Percentiles rank a stretch among this genome's conserved stretches.
Conservation (phyloP, 2,113 vertebrate genomes). For the Thymallus thymallus region DNA sequence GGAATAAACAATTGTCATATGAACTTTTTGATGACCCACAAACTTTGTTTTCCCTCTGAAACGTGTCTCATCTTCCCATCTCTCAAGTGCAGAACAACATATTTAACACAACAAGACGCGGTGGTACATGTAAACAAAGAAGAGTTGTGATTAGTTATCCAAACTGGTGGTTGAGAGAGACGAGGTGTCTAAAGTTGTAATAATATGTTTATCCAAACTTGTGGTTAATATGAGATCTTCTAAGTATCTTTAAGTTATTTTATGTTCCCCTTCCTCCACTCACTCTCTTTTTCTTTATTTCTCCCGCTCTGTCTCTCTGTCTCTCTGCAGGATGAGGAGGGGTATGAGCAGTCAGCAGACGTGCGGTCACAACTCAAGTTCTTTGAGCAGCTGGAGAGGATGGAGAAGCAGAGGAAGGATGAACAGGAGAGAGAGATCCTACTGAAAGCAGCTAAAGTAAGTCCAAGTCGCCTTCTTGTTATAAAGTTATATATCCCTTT, state of each 20-base stretch:
- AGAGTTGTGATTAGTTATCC: conserved; percentile 32
- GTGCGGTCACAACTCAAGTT: conserved; percentile 84
- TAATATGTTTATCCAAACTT: conserved; percentile 22
- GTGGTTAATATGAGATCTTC: conserved; percentile 13
- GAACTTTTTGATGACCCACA: conserved; percentile 68
- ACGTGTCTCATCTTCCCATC: conserved; percentile 24
- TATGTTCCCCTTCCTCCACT: neutral
- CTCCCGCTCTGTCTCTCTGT: neutral
- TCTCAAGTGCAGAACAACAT: conserved; percentile 37
- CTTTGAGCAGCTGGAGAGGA: conserved; percentile 86
- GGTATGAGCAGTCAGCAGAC: conserved; percentile 81
- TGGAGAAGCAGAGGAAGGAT: conserved; percentile 88
- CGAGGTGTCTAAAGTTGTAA: conserved; percentile 2
- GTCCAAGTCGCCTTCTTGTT: conserved; percentile 12
- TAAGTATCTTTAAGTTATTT: conserved; percentile 1
- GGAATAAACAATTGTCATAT: conserved; percentile 68
- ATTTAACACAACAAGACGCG: conserved; percentile 16
- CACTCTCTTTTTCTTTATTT: neutral
- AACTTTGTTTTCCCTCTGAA: conserved; percentile 48
- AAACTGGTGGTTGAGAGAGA: conserved; percentile 9
- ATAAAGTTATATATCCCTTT: no score
- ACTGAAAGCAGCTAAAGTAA: conserved; percentile 86
- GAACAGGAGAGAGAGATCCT: conserved; percentile 87
- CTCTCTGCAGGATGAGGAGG: conserved; percentile 73
- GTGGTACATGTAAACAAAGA: conserved; percentile 43